Base-by-base conservation (phyloP, 1,140 invertebrate genomes). In the Zaprionus nigranus region DNA sequence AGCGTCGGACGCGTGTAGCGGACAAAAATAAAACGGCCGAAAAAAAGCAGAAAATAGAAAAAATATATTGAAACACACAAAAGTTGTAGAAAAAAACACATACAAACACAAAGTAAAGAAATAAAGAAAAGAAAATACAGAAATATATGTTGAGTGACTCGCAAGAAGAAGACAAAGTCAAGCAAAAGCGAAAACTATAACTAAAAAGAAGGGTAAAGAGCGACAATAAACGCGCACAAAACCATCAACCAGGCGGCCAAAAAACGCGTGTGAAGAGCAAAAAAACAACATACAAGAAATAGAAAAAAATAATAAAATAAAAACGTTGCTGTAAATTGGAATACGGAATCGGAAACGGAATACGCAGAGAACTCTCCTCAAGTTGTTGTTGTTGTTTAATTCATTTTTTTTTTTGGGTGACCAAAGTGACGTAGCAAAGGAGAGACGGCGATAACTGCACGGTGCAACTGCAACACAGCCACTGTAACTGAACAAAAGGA, bases 1-100 rank as follows among this genome's bases (percentile, higher is more conserved):
- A 85, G 86, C 77, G 71, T 76, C 80, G 91, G 90, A 88, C 84
- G 90, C 86, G 87, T 82, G 72, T 63, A 91, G 82, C 91, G 91
- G 83, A 86, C 78, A 64, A 90, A 91, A 75, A 78, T 85, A 75
- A 74, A 82, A 13, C 71, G 64, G 62, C 38, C 54, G 71, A 43
- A 63, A 71, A 71, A 71, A 63, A 61, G 30, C 12, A 46, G 20
- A 58, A 63, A 71, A 63, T 59, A 61, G 30, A 7, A 46, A 15
- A 58, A 60, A 64, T 34, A 57, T 57, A 43, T 28, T 46, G 22
- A 28, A 63, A 58, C 40, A 46, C 36, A 64, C 26, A 34, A 9
- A 51, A 66, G 40, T 46, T 46, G 40, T 46, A 57, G 34, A 46
- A 72, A 17, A 17, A 54, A 62, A 20, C 64, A 36, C 3, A 49